These are phyloP conservation scores for Aldabrachelys gigantea DNA, from an alignment of 2,113 vertebrate species.

Conservation along the genomic window DNA sequence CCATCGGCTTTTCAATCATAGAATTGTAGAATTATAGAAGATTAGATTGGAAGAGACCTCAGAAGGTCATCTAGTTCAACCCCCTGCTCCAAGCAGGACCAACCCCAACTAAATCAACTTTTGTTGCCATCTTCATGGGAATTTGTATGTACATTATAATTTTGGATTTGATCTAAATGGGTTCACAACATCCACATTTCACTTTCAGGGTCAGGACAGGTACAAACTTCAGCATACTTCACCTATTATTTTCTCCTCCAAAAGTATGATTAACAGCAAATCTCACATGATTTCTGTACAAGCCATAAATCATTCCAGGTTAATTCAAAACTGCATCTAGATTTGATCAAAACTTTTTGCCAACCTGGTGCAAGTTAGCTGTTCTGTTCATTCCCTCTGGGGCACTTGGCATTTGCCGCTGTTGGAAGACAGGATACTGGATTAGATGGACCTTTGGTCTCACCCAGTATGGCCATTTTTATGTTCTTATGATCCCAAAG, in stretches of 20 bases:
- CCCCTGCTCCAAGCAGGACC: too few relatives aligned
- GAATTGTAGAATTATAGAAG: too few relatives aligned
- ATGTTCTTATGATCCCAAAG: background rate
- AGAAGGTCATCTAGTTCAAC: too few relatives aligned
- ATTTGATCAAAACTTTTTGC: background rate
- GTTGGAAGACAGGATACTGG: too few relatives aligned
- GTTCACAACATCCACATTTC: background rate
- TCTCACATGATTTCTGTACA: background rate
- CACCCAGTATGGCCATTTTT: too few relatives aligned
- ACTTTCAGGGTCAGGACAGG: background rate
- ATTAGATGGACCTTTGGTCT: too few relatives aligned
- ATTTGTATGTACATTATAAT: background rate
- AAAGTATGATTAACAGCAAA: background rate
- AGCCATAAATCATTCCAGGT: background rate
- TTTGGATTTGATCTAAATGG: background rate
- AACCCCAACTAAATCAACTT: background rate
- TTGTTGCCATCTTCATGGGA: background rate
- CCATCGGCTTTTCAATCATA: background rate
- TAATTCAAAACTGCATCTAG: background rate
- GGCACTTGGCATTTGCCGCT: too few relatives aligned
- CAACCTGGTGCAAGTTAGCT: too few relatives aligned
- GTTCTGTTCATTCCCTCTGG: too few relatives aligned
- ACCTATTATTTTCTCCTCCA: background rate
- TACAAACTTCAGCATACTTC: background rate
- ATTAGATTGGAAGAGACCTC: too few relatives aligned